Evolutionary conservation across 2,797 vertebrate genomes (phyloP), one percentile per base, ranked within the genome.

Genomic region (Syngnathus rostellatus): DNA sequence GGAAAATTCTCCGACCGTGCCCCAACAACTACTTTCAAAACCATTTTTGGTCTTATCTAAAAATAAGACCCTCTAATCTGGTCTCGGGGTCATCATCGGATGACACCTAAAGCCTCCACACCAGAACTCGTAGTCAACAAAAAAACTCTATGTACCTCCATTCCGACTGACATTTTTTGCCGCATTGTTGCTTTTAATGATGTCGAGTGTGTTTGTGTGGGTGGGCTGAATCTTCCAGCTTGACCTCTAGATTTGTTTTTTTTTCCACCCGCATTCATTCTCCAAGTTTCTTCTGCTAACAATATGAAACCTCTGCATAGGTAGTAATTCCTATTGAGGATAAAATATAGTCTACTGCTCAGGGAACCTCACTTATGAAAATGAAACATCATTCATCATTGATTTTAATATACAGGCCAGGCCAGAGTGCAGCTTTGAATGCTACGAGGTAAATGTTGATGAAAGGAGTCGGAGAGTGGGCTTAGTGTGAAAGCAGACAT

Each of bases 281-380:
- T 61, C 46, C 40, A 62, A 75, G 25, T 51, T 58, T 62, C 57
- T 53, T 10, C 51, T 53, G 69, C 72, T 73, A 72, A 23, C 68
- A 19, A 60, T 68, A 65, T 62, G 21, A 23, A 62, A 45, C 60
- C 21, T 40, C 19, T 21, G 40, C 43, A 43, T 62, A 2, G 21
- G 19, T 9, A 5, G 9, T 65, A 59, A 55, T 37, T 51, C 31
- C 73, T 58, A 60, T 73, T 46, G 31, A 68, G 59, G 63, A 66
- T 62, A 76, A 73, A 85, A 85, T 73, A 72, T 69, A 62, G 53
- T 54, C 41, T 54, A 65, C 62, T 71, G 69, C 43, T 25, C 66
- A 66, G 31, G 31, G 64, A 51, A 39, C 58, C 75, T 73, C 83
- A 88, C 84, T 91, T 87, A 81, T 68, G 73, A 81, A 88, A 86